Conservation (phyloP, 2,113 vertebrate genomes). For the Rhegmatorhina hoffmannsi region DNA sequence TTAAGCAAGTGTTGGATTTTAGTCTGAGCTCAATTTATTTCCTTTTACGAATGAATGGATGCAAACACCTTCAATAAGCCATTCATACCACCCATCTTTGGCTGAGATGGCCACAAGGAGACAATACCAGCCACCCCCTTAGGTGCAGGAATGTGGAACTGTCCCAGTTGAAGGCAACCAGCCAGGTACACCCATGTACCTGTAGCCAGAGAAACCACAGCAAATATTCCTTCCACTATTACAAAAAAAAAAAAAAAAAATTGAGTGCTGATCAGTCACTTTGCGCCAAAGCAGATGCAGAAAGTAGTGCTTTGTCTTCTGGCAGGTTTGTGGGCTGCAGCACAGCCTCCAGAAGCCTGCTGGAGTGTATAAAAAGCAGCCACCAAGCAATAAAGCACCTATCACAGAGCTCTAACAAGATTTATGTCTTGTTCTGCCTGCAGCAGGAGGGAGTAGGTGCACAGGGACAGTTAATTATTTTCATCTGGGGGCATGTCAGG, state of each 20-base stretch:
- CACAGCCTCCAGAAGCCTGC: neutral
- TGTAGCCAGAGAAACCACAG: neutral
- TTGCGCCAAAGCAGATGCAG: neutral
- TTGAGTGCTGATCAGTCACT: neutral
- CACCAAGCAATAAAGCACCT: fast-evolving
- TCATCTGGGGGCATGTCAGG: neutral
- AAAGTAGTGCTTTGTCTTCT: neutral
- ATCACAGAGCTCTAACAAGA: neutral
- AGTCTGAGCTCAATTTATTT: neutral
- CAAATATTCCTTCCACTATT: neutral
- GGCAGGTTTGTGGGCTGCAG: neutral
- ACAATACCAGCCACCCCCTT: fast-evolving
- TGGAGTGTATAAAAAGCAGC: neutral
- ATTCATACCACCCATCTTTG: neutral
- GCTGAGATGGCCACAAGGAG: neutral
- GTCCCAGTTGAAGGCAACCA: neutral
- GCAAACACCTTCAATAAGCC: neutral
- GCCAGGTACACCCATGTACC: neutral
- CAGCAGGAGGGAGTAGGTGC: neutral
- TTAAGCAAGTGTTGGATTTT: neutral
- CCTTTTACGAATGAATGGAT: neutral
- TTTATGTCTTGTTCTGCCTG: neutral
- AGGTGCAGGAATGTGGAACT: neutral
- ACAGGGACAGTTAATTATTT: neutral
- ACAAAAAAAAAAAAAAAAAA: neutral